phyloP scores from a whole-genome alignment of 2,113 vertebrate genomes.

The Rhinogobius similis region DNA sequence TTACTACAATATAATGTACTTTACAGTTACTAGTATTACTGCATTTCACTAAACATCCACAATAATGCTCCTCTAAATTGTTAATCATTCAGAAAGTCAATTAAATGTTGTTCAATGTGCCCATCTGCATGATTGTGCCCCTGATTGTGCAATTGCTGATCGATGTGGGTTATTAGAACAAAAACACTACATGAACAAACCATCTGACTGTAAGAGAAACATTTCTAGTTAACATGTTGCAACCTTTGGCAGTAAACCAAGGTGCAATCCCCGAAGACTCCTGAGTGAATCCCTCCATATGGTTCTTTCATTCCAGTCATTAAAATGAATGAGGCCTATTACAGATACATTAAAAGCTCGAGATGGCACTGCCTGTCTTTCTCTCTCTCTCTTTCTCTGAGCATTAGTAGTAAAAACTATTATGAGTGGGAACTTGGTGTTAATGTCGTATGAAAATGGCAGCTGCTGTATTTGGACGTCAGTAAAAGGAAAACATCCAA shows the following conservation, averaged over 20 bases:
- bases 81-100: too few species aligned
- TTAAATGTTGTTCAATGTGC: too few species aligned
- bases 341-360: slow-evolving; percentile 70
- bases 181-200: slow-evolving; percentile 12
- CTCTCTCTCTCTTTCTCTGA: slow-evolving; percentile 43
- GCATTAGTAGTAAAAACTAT: slow-evolving; percentile 19
- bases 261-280: slow-evolving; percentile 46
- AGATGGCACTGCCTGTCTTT: slow-evolving; percentile 46
- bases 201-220: slow-evolving; percentile 16
- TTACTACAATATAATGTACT: too few species aligned
- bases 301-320: slow-evolving; percentile 56
- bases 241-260: slow-evolving; percentile 67
- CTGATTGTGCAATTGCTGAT: too few species aligned
- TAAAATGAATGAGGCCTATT: slow-evolving; percentile 68
- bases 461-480: slow-evolving; percentile 56
- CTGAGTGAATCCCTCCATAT: slow-evolving; percentile 57
- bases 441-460: slow-evolving; percentile 59
- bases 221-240: slow-evolving; percentile 36
- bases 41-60: too few species aligned
- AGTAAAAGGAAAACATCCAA: slow-evolving; percentile 32
- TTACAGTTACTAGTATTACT: too few species aligned
- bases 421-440: slow-evolving; percentile 48
- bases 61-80: too few species aligned
- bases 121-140: too few species aligned
- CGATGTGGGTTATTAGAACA: slow-evolving; percentile 26